Evolutionary conservation across 2,797 vertebrate species (phyloP).

Genomic region (Trachops cirrhosus): DNA sequence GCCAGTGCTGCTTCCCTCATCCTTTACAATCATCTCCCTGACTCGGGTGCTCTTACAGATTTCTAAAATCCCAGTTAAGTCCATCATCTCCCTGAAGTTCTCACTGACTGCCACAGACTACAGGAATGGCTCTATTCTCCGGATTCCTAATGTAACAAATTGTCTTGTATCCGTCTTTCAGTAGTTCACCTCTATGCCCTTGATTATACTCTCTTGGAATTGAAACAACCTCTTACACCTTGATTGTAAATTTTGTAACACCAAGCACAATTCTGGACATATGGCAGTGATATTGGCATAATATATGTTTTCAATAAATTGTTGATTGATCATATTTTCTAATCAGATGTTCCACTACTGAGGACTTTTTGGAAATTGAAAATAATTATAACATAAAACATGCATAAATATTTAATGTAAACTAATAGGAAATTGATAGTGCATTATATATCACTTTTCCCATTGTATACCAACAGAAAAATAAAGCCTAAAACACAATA

Average conservation of each 20-base stretch:
- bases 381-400: neutral
- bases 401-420: constrained; percentile 9
- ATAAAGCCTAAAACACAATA: neutral
- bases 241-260: neutral
- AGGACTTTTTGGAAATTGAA: neutral
- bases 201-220: neutral
- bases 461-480: neutral
- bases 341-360: neutral
- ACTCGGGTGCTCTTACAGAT: neutral
- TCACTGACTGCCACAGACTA: neutral
- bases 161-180: neutral
- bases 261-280: neutral
- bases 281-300: neutral
- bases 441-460: neutral
- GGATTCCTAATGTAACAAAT: neutral
- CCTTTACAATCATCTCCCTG: neutral
- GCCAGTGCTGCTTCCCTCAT: neutral
- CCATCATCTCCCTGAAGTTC: neutral
- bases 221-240: neutral
- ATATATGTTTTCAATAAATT: neutral
- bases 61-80: neutral
- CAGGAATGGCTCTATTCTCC: neutral
- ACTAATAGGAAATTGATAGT: neutral
- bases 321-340: neutral
- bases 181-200: neutral